phyloP scores from a whole-genome alignment of 2,888 invertebrate species.

The Macropis europaea region DNA sequence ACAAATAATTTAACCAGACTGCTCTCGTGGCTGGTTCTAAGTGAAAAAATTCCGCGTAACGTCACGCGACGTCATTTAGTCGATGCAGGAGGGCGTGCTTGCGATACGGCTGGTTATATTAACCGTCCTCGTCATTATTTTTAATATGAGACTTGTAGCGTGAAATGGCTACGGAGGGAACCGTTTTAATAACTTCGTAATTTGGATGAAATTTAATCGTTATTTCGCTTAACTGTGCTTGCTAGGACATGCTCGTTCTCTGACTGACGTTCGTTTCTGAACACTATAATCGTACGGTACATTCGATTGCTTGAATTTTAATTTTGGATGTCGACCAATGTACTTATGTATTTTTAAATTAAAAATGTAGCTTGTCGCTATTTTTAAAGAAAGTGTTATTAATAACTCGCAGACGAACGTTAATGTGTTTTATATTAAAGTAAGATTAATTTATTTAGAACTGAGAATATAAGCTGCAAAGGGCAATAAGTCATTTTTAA shows the following conservation, averaged over 20 bases:
- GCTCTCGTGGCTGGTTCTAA: not conserved
- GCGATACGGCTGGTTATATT: slow-evolving; percentile 8
- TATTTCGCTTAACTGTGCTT: slow-evolving; percentile 3
- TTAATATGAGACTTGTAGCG: not conserved
- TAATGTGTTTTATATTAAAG: too few relatives aligned
- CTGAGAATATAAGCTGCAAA: too few relatives aligned
- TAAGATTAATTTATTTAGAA: too few relatives aligned
- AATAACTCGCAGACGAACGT: too few relatives aligned
- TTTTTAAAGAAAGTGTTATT: too few relatives aligned
- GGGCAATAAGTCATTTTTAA: too few relatives aligned
- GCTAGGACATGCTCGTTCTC: not conserved
- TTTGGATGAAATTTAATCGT: slow-evolving; percentile 16
- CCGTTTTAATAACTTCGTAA: not conserved
- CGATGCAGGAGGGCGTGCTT: not conserved
- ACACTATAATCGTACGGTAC: not conserved
- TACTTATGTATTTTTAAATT: too few relatives aligned
- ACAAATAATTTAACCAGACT: slow-evolving; percentile 42
- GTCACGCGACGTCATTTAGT: slow-evolving; percentile 7
- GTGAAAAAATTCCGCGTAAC: slow-evolving; percentile 1
- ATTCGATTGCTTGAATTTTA: too few relatives aligned
- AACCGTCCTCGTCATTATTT: slow-evolving; percentile 20
- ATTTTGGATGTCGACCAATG: too few relatives aligned
- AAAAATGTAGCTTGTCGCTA: too few relatives aligned
- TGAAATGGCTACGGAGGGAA: not conserved
- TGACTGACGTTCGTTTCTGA: too few relatives aligned